Percentiles rank a stretch among this genome's conserved stretches.
Conservation (phyloP, 2,797 vertebrate species). For the Heteromormyrus szaboi region DNA sequence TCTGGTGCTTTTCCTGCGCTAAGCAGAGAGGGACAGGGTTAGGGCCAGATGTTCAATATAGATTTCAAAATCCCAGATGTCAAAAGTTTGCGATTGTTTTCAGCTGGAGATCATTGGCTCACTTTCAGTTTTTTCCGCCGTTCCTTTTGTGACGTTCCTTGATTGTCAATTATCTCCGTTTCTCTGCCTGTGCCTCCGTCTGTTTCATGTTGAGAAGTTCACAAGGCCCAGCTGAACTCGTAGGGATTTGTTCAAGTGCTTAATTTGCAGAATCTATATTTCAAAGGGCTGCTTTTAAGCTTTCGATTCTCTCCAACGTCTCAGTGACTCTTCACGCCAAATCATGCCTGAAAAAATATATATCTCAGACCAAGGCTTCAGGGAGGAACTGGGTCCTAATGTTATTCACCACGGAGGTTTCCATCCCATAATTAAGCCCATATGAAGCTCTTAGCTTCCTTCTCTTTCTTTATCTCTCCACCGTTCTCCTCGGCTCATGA, state of each 20-base stretch:
- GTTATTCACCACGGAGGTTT: background rate
- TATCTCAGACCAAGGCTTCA: background rate
- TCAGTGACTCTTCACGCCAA: slow-evolving; percentile 8
- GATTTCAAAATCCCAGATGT: background rate
- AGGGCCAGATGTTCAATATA: background rate
- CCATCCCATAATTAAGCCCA: slow-evolving; percentile 4
- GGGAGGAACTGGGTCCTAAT: background rate
- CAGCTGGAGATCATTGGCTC: background rate
- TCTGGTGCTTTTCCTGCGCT: background rate
- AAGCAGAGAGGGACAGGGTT: background rate
- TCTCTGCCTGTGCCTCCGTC: background rate
- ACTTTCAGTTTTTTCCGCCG: background rate
- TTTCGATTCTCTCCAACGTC: background rate
- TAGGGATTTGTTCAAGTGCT: slow-evolving; percentile 7
- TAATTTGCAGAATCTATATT: slow-evolving; percentile 18
- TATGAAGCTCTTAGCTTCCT: background rate
- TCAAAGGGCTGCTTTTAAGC: slow-evolving; percentile 12
- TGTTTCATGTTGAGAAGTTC: background rate
- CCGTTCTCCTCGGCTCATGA: background rate
- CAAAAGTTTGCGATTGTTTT: background rate
- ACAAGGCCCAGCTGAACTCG: background rate
- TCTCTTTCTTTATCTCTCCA: background rate
- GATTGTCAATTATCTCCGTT: background rate
- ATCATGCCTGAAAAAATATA: slow-evolving; percentile 1
- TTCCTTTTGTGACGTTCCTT: background rate